These are phyloP conservation scores for Syngnathus acus DNA, from an alignment of 2,797 vertebrate species.

Conservation along the genomic window DNA sequence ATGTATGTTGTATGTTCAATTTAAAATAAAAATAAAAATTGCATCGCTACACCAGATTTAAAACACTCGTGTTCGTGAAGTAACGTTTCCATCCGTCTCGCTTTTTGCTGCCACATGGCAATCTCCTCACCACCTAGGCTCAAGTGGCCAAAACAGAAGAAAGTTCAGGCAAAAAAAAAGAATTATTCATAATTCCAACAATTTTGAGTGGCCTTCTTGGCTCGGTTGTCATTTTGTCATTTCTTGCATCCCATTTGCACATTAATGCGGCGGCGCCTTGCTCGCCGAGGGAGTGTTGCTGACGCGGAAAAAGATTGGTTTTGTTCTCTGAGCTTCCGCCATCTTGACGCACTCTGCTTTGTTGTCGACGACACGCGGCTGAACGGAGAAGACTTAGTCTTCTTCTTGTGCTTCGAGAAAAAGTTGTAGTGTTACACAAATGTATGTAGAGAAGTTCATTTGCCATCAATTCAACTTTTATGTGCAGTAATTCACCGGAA, in stretches of 20 bases:
- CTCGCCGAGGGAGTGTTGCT: conserved; percentile 74
- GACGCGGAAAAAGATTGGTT: conserved; percentile 73
- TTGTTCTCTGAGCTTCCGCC: conserved; percentile 66
- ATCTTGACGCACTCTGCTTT: conserved; percentile 66
- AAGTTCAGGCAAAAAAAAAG: conserved; percentile 62
- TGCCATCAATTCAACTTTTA: background rate
- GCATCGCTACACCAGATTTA: background rate
- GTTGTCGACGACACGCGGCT: conserved; percentile 49
- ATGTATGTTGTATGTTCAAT: too few relatives aligned
- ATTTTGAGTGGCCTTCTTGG: conserved; percentile 83
- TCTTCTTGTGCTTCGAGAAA: conserved; percentile 9
- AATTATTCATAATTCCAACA: conserved; percentile 99
- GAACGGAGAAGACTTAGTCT: conserved; percentile 45
- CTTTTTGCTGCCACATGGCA: conserved; percentile 19
- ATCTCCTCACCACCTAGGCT: conserved; percentile 35
- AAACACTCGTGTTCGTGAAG: background rate
- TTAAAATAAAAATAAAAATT: too few relatives aligned
- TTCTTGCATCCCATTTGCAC: conserved; percentile 99
- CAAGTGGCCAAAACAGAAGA: conserved; percentile 70
- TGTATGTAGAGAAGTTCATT: too few relatives aligned
- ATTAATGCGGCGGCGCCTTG: conserved; percentile 91
- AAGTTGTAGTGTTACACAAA: too few relatives aligned
- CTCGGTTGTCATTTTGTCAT: conserved; percentile 92
- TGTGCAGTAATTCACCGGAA: background rate
- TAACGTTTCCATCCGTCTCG: too few relatives aligned